Evolutionary conservation across 2,113 vertebrate species (phyloP), one percentile per base, ranked within the genome.

Genomic region (Lethenteron reissneri): DNA sequence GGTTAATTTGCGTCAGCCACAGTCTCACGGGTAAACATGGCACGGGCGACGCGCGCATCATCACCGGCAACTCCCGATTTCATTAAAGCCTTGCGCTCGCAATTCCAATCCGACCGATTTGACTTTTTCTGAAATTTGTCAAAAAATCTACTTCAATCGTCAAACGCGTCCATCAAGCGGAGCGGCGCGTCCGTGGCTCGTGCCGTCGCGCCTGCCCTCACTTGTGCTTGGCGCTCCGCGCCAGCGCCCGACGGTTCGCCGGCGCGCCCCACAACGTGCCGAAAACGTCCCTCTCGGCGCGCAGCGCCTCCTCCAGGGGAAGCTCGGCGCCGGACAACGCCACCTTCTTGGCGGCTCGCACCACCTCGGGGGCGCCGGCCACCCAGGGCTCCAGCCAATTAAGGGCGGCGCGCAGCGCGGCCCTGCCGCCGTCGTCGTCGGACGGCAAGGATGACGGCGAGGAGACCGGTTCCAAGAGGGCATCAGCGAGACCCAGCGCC

Each of bases 231-330:
- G 57, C 78, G 76, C 68, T 76, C 74, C 79, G 78, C 75, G 77
- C 78, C 80, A 96, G 73, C 2, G 90, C 94, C 75, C 87, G 76
- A 72, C 89, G 75, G 77, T 96, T 90, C 62, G 83, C 87, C 8
- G 85, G 84, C 3, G 84, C 87, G 1, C 90, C 92, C 90, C 94
- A 97, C 11, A 99, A 76, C 1, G 81, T 88, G 75, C 86, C 88
- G 57, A 97, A 84, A 69, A 92, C 72, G 12, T 86, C 82, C 76
- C 82, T 90, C 79, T 97, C 91, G 3, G 75, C 80, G 76, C 80
- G 81, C 74, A 99, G 79, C 41, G 92, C 86, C n/a, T 84, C 82
- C 17, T 84, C 80, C 70, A 94, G 74, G 0, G 80, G 79, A 4
- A 89, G 82, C 75, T 97, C 92, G 80, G 81, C 82, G 59, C 84